phyloP scores from a whole-genome alignment of 1,140 invertebrate species.

The Bursaphelenchus mucronatus region DNA sequence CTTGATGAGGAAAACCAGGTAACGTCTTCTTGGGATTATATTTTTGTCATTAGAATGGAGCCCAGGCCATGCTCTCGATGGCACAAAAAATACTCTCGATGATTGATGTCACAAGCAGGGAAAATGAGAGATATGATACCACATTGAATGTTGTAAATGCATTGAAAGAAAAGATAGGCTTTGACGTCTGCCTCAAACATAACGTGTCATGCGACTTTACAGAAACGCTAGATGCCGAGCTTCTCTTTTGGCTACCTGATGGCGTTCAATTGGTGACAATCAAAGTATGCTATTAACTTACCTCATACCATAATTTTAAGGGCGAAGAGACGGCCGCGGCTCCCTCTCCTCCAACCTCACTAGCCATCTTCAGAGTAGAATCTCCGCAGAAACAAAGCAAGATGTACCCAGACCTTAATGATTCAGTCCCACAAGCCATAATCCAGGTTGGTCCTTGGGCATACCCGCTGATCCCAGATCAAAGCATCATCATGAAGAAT shows the following conservation, averaged over 20 bases:
- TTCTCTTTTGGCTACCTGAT: conserved; percentile 45
- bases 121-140: conserved; percentile 16
- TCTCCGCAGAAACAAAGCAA: conserved; percentile 9
- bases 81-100: conserved; percentile 2
- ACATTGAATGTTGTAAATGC: conserved; percentile 9
- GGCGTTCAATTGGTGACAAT: conserved; percentile 48
- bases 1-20: conserved; percentile 16
- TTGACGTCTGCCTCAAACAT: conserved; percentile 5
- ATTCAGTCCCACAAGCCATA: conserved; percentile 2
- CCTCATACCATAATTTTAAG: neutral
- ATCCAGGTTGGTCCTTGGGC: conserved; percentile 27
- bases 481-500: conserved; percentile 18
- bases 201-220: neutral
- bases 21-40: neutral
- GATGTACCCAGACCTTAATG: conserved; percentile 3
- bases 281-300: conserved; percentile 23
- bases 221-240: conserved; percentile 36
- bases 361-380: conserved; percentile 18
- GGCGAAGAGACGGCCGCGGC: neutral
- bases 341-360: conserved; percentile 15
- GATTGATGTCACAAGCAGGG: conserved; percentile 6
- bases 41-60: conserved; percentile 11
- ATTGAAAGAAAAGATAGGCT: neutral
- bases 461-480: conserved; percentile 7
- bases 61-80: neutral